Evolutionary conservation across 1,140 invertebrate genomes (phyloP), one percentile per base, ranked within the genome.

Genomic region (Drosophila grimshawi): DNA sequence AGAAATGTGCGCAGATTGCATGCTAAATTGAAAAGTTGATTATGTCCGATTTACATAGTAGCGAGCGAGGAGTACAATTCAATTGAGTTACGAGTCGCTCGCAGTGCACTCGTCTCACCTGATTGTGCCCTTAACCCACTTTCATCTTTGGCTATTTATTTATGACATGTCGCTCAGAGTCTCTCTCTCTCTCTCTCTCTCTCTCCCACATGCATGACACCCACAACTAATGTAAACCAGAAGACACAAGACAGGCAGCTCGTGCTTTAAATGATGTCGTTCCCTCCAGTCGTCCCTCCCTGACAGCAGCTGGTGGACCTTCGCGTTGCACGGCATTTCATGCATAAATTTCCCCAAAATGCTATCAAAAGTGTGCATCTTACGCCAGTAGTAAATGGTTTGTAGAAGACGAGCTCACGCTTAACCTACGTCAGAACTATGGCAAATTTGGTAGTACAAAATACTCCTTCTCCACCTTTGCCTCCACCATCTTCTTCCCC

Each of bases 351-450:
- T 86, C 46, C 52, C 43, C 61, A 49, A 74, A 76, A 69, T 72
- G 68, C 76, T 88, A 89, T 88, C 83, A 78, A 88, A 89, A 89
- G 85, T 88, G 83, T 88, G 83, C 83, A 88, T 88, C 83, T 89
- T 89, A 75, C 62, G 67, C 85, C 80, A 76, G 85, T 75, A 75
- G 83, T 43, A 88, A 88, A 83, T 80, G 63, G 76, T 80, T 88
- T 66, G 76, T 65, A 73, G 46, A 27, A 56, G 57, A 73, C 64
- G 70, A 68, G 70, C 70, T 68, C 70, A 68, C 70, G 70, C 29
- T 37, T 74, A 63, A 65, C 59, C 71, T 80, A 81, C 60, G 53
- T 61, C 48, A 68, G 48, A 60, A 55, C 70, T 35, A 46, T 60
- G 64, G 64, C 70, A 59, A 61, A 60, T 67, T 41, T 53, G 7